Base-by-base conservation (phyloP, 1,140 invertebrate species). In the Monomorium pharaonis region DNA sequence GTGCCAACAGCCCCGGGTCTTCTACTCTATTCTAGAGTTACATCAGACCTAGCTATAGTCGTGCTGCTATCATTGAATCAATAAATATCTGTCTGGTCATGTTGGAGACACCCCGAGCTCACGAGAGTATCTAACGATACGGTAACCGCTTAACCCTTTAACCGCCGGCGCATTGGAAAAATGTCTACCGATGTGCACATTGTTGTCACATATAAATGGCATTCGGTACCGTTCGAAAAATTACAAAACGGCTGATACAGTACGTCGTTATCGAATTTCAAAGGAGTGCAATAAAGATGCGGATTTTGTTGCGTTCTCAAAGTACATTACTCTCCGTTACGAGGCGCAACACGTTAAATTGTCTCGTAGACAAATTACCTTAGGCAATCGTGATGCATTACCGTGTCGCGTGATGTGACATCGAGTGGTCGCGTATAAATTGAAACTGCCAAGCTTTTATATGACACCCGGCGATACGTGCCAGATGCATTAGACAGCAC, bases 71-170 rank as follows among this genome's bases (percentile, higher is more conserved):
- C 81, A 91, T 88, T 86, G 85, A 91, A 91, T 91, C 90, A 88
- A 91, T 91, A 91, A 91, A 91, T 91, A 89, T 65, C 86, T 87
- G 84, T 72, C 88, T 85, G 78, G 75, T 77, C 85, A 54, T 44
- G 74, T 87, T 75, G 76, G 89, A 80, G 85, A 85, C 78, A 86
- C 89, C 87, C 87, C 63, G 44, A 42, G 12, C 63, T 44, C 78
- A 80, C 85, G 62, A 86, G 77, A 89, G 74, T 78, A 54, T 62
- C 88, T 75, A 77, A 74, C 69, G 14, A 69, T 56, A 56, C 47
- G 10, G 33, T 51, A 77, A 84, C 44, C 47, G 51, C 42, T 63
- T 76, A 63, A 75, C 44, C 24, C 30, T 84, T 84, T 47, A 62
- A 62, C 33, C 58, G 30, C 5, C 67, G 2, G 24, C 14, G 33